Conservation (phyloP, 2,113 vertebrate genomes). For the Pionites leucogaster region DNA sequence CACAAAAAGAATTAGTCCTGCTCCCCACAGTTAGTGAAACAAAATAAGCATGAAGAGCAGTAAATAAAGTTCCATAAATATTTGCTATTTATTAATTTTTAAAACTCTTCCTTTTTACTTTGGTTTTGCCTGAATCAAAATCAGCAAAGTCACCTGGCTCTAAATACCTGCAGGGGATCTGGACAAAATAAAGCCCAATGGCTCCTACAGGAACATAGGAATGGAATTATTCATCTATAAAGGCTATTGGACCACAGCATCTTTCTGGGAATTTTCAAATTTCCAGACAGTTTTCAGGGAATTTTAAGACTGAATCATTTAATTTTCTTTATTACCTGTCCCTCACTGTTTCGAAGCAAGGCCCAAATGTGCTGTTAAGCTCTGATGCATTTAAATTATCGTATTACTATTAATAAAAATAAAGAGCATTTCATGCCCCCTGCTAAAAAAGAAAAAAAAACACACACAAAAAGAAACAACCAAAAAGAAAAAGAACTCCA, state of each 20-base stretch:
- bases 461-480: fast-evolving
- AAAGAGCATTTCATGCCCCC: background rate
- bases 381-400: background rate
- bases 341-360: background rate
- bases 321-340: background rate
- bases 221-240: background rate
- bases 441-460: background rate
- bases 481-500: background rate
- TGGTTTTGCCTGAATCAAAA: background rate
- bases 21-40: background rate
- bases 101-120: background rate
- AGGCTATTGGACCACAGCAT: background rate
- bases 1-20: background rate
- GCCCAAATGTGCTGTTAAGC: fast-evolving
- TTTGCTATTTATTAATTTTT: background rate
- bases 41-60: background rate
- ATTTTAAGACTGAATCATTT: background rate
- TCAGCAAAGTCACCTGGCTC: background rate
- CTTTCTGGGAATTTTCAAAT: background rate
- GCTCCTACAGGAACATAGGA: background rate
- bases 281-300: background rate
- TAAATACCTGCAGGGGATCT: background rate
- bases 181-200: background rate
- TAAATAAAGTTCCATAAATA: background rate
- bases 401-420: background rate